Evolutionary conservation across 2,888 invertebrate genomes (phyloP).

Genomic region (Drosophila tanythrix): DNA sequence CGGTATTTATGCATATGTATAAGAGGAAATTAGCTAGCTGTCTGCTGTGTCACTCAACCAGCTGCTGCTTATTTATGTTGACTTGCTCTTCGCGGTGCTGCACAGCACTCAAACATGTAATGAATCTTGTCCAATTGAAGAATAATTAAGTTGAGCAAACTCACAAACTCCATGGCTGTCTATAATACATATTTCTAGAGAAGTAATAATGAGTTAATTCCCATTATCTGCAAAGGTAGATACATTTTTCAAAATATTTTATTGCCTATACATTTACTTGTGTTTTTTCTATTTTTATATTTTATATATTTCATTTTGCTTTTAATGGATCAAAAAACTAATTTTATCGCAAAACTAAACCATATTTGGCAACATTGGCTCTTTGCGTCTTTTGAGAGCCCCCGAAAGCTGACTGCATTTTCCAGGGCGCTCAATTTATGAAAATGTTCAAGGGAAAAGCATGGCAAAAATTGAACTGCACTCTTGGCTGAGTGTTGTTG

Average conservation of each 20-base stretch:
- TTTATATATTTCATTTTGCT: background rate
- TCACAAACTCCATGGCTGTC: background rate
- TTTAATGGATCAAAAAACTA: background rate
- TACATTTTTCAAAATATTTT: background rate
- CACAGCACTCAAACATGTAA: background rate
- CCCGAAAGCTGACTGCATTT: constrained; percentile 51
- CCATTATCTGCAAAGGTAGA: background rate
- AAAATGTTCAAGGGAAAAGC: constrained; percentile 47
- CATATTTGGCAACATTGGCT: background rate
- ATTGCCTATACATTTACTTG: background rate
- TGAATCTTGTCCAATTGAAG: background rate
- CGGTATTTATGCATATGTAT: background rate
- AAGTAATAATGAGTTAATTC: background rate
- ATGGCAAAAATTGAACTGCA: constrained; percentile 33
- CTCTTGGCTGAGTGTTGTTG: constrained; percentile 31
- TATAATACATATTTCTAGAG: background rate
- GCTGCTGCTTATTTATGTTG: constrained; percentile 15
- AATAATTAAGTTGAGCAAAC: background rate
- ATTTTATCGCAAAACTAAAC: background rate
- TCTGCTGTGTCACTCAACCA: constrained; percentile 29
- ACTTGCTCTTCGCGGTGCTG: background rate
- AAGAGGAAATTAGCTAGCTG: constrained; percentile 7
- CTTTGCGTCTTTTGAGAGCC: constrained; percentile 8
- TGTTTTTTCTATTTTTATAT: too few relatives aligned
- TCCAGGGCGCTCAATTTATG: constrained; percentile 49